Percentiles rank a stretch among this genome's conserved stretches.
phyloP scores from a whole-genome alignment of 2,113 vertebrate genomes.

The Mungos mungo region DNA sequence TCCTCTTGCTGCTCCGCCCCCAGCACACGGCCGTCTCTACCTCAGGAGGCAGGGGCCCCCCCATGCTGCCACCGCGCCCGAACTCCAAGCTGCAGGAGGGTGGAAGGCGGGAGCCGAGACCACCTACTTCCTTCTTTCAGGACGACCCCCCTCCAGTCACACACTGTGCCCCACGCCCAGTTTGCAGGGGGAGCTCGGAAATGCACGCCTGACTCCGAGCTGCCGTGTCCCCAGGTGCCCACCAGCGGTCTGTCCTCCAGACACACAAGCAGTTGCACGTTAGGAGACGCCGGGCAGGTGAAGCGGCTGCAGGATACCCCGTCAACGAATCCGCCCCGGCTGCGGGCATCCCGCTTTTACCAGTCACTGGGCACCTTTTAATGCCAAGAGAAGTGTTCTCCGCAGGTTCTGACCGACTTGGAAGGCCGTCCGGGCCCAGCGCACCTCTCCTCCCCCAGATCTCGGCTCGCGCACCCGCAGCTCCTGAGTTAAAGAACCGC shows the following conservation, averaged over 20 bases:
- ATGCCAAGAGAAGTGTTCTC: neutral
- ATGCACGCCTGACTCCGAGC: neutral
- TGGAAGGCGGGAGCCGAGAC: neutral
- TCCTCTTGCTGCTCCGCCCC: neutral
- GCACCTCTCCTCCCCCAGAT: neutral
- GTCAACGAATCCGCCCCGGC: no score
- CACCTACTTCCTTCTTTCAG: neutral
- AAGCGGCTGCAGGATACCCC: no score
- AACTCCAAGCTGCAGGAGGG: neutral
- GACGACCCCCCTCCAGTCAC: neutral
- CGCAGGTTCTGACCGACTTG: neutral
- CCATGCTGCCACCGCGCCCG: neutral
- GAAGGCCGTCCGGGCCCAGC: neutral
- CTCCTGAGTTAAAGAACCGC: neutral
- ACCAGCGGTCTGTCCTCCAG: neutral
- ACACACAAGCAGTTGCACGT: rapidly evolving
- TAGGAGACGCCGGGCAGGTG: no score
- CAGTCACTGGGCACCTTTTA: neutral
- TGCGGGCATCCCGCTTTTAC: neutral
- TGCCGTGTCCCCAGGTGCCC: neutral
- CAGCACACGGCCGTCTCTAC: neutral
- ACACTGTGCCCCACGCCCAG: neutral
- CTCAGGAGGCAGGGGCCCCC: neutral
- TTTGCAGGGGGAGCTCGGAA: neutral
- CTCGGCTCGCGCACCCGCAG: neutral